Evolutionary conservation across 2,113 vertebrate genomes (phyloP).

Genomic region (Lutjanus erythropterus): DNA sequence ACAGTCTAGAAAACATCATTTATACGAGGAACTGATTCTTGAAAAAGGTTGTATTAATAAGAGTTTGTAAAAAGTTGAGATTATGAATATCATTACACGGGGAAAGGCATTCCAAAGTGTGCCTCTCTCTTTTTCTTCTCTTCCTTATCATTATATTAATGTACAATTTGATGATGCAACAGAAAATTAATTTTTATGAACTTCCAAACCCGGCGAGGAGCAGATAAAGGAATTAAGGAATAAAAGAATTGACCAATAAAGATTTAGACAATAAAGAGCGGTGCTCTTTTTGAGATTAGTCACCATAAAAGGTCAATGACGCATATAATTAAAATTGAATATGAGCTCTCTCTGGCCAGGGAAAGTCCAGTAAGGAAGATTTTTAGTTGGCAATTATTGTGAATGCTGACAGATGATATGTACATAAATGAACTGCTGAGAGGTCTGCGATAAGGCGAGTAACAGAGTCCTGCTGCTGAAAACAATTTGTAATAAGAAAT

Average conservation of each 20-base stretch:
- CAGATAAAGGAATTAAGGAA: constrained; percentile 42
- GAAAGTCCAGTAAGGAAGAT: constrained; percentile 15
- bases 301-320: constrained; percentile 36
- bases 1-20: constrained; percentile 14
- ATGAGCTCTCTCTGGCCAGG: constrained; percentile 8
- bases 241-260: constrained; percentile 38
- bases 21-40: not conserved
- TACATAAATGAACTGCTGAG: constrained; percentile 21
- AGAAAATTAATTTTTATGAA: constrained; percentile 51
- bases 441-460: constrained; percentile 10
- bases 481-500: constrained; percentile 10
- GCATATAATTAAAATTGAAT: constrained; percentile 55
- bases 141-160: constrained; percentile 27
- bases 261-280: constrained; percentile 34
- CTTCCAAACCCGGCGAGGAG: constrained; percentile 27
- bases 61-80: constrained; percentile 30
- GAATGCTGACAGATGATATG: constrained; percentile 38
- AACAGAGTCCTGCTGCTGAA: constrained; percentile 12
- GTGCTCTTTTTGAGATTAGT: constrained; percentile 30
- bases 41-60: constrained; percentile 50
- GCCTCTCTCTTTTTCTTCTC: not conserved
- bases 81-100: constrained; percentile 14
- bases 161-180: constrained; percentile 38
- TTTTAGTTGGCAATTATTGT: constrained; percentile 34
- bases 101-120: constrained; percentile 10